Evolutionary conservation across 2,797 vertebrate genomes (phyloP), one percentile per base, ranked within the genome.

Genomic region (Melanotaenia pygmaea): DNA sequence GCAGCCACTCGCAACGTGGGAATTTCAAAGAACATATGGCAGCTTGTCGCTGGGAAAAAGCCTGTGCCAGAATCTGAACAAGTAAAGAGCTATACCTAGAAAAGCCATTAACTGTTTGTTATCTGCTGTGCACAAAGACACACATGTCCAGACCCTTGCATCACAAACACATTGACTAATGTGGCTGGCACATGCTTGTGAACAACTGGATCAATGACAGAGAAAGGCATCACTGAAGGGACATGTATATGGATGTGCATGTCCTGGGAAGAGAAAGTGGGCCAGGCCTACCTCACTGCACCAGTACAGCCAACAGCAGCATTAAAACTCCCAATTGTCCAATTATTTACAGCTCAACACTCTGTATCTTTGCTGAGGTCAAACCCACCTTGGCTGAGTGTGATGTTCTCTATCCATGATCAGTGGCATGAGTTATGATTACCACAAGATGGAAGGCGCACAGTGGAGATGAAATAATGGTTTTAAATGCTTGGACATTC

Each of bases 1-100:
- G 79, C 83, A 90, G 82, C 80, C 79, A 58, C 82, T 84, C 22
- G 74, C 78, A 63, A 88, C 63, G 76, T 79, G 86, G 90, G 82
- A 81, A 86, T 90, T 89, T 89, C 72, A 77, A 76, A 74, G 76
- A 87, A 85, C 90, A 92, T 88, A 90, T 88, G 89, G 88, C 81
- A 81, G 76, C 87, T 86, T 90, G 88, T 90, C 76, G 63, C 75
- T 34, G 81, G 80, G 82, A 86, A 88, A 81, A 81, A 82, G 85
- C 63, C 82, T 74, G 80, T 83, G 82, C 83, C 79, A 80, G 75
- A 70, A 74, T 80, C 80, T 67, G 80, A 88, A 86, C 69, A 85
- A 83, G 81, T 77, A 71, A 65, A 74, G 59, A 70, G 75, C 78
- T 74, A 57, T 65, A 86, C 79, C 74, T 58, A 62, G 63, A 75